phyloP scores from a whole-genome alignment of 64 coral and sea anemone genomes.

The Porites lutea region DNA sequence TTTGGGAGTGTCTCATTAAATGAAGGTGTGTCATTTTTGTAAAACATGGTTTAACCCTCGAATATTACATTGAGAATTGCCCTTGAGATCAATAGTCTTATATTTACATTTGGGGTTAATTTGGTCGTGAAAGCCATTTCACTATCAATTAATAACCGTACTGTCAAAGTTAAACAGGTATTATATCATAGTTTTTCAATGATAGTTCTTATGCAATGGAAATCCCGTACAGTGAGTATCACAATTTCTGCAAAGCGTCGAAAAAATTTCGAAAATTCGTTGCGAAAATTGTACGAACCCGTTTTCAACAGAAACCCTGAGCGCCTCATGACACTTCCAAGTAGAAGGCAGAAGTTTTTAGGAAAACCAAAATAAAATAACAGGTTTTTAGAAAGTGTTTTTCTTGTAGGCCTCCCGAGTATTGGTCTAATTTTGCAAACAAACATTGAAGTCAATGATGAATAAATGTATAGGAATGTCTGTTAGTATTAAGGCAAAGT shows the following conservation, averaged over 20 bases:
- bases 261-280: too few relatives aligned
- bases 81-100: too few relatives aligned
- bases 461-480: slow-evolving; percentile 56
- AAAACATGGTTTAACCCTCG: too few relatives aligned
- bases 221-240: too few relatives aligned
- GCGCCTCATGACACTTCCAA: not conserved
- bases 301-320: too few relatives aligned
- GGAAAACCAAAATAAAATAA: not conserved
- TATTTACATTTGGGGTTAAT: not conserved
- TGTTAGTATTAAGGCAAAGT: not conserved
- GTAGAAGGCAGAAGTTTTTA: not conserved
- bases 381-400: not conserved
- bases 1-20: too few relatives aligned
- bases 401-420: slow-evolving; percentile 10
- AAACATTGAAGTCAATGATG: not conserved
- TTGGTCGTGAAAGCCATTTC: not conserved
- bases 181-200: slow-evolving; percentile 17
- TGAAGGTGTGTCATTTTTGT: too few relatives aligned
- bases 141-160: slow-evolving; percentile 30
- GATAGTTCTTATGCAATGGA: not conserved
- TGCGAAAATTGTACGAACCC: too few relatives aligned
- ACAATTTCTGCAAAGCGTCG: too few relatives aligned
- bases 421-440: slow-evolving; percentile 22
- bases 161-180: slow-evolving; percentile 28
- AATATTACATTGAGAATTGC: too few relatives aligned